phyloP scores from a whole-genome alignment of 1,140 invertebrate species.

The Bilobella aurantiaca region DNA sequence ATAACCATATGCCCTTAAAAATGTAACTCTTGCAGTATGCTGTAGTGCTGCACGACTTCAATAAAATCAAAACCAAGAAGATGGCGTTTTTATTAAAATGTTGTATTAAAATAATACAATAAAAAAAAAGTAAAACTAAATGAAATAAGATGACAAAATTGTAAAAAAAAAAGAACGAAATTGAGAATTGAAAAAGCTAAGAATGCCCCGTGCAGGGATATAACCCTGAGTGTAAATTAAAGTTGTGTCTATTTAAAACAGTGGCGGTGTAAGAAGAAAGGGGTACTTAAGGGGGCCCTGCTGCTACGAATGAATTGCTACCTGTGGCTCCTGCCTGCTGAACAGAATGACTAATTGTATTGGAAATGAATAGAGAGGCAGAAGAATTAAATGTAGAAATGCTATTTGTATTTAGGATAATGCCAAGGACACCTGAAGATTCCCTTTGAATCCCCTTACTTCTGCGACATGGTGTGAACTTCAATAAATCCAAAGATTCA shows the following conservation, averaged over 20 bases:
- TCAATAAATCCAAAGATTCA: not conserved
- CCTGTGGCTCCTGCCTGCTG: slow-evolving; percentile 3
- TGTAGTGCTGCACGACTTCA: no score
- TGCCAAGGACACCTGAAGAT: not conserved
- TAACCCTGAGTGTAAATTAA: not conserved
- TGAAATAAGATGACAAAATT: no score
- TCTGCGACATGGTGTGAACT: not conserved
- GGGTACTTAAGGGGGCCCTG: not conserved
- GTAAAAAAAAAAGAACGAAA: no score
- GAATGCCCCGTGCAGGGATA: no score
- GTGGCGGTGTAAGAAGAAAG: not conserved
- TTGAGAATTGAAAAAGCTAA: no score
- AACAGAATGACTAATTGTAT: slow-evolving; percentile 4
- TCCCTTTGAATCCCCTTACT: not conserved
- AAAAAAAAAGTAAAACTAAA: no score
- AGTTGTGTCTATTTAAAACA: not conserved
- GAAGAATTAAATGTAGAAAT: no score
- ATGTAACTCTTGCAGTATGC: no score
- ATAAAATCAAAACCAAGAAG: no score
- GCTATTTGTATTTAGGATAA: not conserved
- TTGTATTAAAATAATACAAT: no score
- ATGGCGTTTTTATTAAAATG: no score
- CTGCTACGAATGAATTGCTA: not conserved
- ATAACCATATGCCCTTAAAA: no score
- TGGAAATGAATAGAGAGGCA: not conserved